Evolutionary conservation across 2,797 vertebrate species (phyloP).

Genomic region (Acestrorhynchus altus): DNA sequence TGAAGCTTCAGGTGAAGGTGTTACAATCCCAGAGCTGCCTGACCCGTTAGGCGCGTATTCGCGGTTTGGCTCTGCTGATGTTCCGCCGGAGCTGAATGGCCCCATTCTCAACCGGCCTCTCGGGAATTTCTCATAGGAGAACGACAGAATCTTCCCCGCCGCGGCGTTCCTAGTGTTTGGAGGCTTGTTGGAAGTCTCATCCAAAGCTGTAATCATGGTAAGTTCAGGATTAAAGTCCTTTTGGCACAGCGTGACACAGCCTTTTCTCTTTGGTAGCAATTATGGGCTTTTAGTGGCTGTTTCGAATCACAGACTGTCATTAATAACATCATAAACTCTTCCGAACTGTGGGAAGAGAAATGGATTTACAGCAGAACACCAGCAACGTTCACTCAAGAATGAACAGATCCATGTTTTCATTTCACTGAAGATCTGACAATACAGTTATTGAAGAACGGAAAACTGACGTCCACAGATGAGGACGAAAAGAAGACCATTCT

Average conservation of each 20-base stretch:
- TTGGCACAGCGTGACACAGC: background rate
- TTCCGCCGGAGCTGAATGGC: background rate
- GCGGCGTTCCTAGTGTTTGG: background rate
- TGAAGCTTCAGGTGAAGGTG: background rate
- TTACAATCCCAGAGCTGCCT: background rate
- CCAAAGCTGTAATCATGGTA: constrained; percentile 5
- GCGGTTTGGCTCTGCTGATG: background rate
- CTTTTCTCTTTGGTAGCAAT: background rate
- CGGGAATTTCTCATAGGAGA: constrained; percentile 9
- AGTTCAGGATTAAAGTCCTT: background rate
- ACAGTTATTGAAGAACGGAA: no score
- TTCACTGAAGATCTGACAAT: no score
- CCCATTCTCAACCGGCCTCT: background rate
- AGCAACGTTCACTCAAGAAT: no score
- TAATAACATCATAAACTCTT: background rate
- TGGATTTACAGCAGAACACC: no score
- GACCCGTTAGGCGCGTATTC: background rate
- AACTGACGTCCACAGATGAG: no score
- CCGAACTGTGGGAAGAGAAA: no score
- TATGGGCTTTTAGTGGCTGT: background rate
- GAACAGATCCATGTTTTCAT: no score
- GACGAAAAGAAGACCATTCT: no score
- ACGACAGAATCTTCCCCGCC: background rate
- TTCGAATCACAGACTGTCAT: background rate
- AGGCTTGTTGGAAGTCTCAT: background rate